phyloP scores from a whole-genome alignment of 2,888 invertebrate species.

The Crocallis elinguaria region DNA sequence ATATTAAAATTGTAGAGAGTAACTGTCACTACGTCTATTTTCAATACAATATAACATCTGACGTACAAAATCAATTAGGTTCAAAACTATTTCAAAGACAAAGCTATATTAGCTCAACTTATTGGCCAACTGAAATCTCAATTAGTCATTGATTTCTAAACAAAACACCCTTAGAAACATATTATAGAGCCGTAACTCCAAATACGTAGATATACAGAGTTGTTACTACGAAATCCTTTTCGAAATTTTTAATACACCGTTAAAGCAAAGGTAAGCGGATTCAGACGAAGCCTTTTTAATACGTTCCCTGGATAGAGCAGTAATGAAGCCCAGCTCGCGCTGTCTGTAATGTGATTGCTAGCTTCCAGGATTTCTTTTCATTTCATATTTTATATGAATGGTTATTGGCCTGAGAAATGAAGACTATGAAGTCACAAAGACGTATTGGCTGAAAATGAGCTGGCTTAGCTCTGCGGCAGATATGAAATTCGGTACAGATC shows the following conservation, averaged over 20 bases:
- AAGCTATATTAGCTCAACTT: not conserved
- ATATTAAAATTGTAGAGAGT: too few relatives aligned
- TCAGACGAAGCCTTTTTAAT: conserved; percentile 25
- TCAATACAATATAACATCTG: not conserved
- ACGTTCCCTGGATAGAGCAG: conserved; percentile 5
- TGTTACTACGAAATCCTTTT: conserved; percentile 1
- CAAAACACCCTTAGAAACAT: not conserved
- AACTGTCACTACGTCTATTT: too few relatives aligned
- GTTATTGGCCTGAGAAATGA: conserved; percentile 14
- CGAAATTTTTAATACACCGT: conserved; percentile 15
- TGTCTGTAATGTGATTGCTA: conserved; percentile 26
- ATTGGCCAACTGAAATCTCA: not conserved
- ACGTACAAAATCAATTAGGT: not conserved
- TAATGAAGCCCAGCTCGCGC: conserved; percentile 18
- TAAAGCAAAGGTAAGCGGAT: conserved; percentile 19
- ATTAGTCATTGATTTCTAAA: not conserved
- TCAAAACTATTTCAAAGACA: not conserved
- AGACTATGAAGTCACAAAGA: conserved; percentile 2
- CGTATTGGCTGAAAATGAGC: conserved; percentile 6
- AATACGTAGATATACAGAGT: not conserved
- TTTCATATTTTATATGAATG: conserved; percentile 24
- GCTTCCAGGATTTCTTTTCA: conserved; percentile 26
- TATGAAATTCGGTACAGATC: not conserved
- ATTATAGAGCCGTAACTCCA: not conserved
- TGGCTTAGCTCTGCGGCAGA: too few relatives aligned